Evolutionary conservation across 1,140 invertebrate genomes (phyloP).

Genomic region (Dendroctonus valens): DNA sequence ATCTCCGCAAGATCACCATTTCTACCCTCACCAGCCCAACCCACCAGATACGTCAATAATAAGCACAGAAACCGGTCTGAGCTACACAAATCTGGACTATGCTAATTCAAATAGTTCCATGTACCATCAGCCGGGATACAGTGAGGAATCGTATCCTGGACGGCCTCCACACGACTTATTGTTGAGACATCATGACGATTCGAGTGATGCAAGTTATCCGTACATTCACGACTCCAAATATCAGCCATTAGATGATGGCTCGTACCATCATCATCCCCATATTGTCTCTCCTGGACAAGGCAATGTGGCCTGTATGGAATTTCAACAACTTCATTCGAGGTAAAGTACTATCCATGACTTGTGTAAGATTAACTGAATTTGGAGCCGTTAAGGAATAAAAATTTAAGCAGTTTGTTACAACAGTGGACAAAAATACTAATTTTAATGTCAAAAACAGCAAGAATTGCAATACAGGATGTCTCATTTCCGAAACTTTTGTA

Average conservation of each 20-base stretch:
- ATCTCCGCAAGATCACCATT: slow-evolving; percentile 44
- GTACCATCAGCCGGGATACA: slow-evolving; percentile 40
- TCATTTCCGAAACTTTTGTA: too few relatives aligned
- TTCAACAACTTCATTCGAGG: slow-evolving; percentile 51
- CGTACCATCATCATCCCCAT: slow-evolving; percentile 46
- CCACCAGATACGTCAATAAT: slow-evolving; percentile 64
- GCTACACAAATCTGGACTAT: slow-evolving; percentile 89
- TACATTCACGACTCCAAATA: slow-evolving; percentile 58
- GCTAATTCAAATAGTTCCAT: slow-evolving; percentile 40
- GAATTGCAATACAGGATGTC: too few relatives aligned
- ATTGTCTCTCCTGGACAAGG: slow-evolving; percentile 41
- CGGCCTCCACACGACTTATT: slow-evolving; percentile 39
- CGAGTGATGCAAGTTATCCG: slow-evolving; percentile 37
- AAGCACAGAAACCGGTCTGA: slow-evolving; percentile 79
- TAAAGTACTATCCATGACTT: neutral
- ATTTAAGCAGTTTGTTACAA: too few relatives aligned
- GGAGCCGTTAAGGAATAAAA: too few relatives aligned
- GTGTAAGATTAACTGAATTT: neutral
- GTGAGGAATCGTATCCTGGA: slow-evolving; percentile 24
- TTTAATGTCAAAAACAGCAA: too few relatives aligned
- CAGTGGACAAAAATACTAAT: too few relatives aligned
- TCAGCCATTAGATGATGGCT: slow-evolving; percentile 53
- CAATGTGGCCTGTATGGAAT: slow-evolving; percentile 48
- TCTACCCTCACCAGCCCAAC: slow-evolving; percentile 48
- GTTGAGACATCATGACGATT: slow-evolving; percentile 47